Conservation (phyloP, 2,113 vertebrate genomes). For the Laticauda colubrina region DNA sequence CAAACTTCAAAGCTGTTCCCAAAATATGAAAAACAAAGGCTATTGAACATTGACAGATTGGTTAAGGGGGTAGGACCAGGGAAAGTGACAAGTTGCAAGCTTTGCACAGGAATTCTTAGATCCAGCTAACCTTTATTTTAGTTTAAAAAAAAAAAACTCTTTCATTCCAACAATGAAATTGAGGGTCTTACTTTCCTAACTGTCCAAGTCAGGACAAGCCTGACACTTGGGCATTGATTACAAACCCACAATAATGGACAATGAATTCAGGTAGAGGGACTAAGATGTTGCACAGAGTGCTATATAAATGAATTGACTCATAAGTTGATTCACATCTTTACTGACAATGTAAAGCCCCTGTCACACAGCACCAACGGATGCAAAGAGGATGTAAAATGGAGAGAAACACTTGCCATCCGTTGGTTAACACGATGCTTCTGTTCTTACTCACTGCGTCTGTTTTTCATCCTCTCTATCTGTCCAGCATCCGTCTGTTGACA, state of each 20-base stretch:
- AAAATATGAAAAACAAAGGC: not conserved
- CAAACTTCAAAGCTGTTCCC: not conserved
- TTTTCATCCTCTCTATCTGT: too few species aligned
- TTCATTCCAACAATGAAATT: not conserved
- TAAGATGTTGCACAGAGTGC: not conserved
- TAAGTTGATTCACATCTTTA: not conserved
- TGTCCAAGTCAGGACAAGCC: not conserved
- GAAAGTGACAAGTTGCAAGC: not conserved
- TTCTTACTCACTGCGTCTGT: too few species aligned
- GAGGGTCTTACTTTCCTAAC: not conserved
- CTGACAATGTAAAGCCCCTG: not conserved
- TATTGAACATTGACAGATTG: not conserved
- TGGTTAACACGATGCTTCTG: too few species aligned
- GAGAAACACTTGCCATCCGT: too few species aligned
- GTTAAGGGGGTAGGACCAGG: not conserved
- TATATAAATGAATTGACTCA: not conserved
- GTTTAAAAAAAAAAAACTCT: not conserved
- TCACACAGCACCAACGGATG: too few species aligned
- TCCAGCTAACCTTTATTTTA: not conserved
- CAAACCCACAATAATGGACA: not conserved
- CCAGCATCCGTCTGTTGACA: too few species aligned
- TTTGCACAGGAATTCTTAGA: not conserved
- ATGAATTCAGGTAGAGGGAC: not conserved
- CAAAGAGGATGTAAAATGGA: too few species aligned
- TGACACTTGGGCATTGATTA: not conserved